Base-by-base conservation (phyloP, 2,113 vertebrate species). In the Lota lota region DNA sequence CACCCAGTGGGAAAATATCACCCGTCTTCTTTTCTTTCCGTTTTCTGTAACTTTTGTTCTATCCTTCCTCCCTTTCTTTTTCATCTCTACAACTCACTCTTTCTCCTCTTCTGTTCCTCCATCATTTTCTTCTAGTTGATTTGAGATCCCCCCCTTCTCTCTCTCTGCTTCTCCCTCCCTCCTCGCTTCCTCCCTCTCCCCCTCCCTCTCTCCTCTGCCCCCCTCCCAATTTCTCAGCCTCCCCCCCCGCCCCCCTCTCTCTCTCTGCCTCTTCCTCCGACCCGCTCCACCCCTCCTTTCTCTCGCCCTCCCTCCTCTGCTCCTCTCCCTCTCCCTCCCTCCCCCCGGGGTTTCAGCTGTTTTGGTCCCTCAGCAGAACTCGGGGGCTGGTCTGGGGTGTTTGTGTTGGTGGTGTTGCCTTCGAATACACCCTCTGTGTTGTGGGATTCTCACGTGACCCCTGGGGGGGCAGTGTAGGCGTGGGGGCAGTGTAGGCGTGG, bases 371-470 rank as follows among this genome's bases (percentile, higher is more conserved):
- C 40, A 47, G 40, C 40, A 47, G 40, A 10, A 33, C 28, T 33
- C 28, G 28, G 40, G 40, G 11, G 14, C 5, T 22, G 22, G 7
- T 2, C 1, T 33, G 61, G 16, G 53, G 61, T 5, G 61, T 63
- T 22, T 63, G 22, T 63, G 61, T 63, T 10, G 22, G 61, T 60
- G 58, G 58, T 56, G 58, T 60, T 15, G 59, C 28, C 28, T 33
- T 33, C 28, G 28, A 6, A 33, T 8, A 47, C 40, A 47, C 40
- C 11, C 10, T 47, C 40, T 59, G 57, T 59, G n/a, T 59, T 58
- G 57, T 19, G 57, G 57, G 57, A 16, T 59, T 21, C 11, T 12
- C 14, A 59, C 8, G 57, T 59, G n/a, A n/a, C 17, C 6, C 16
- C 54, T 57, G 17, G n/a, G 3, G 54, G 16, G 17, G 1, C n/a